Evolutionary conservation across 1,140 invertebrate species (phyloP).

Genomic region (Psilanteris sp.): DNA sequence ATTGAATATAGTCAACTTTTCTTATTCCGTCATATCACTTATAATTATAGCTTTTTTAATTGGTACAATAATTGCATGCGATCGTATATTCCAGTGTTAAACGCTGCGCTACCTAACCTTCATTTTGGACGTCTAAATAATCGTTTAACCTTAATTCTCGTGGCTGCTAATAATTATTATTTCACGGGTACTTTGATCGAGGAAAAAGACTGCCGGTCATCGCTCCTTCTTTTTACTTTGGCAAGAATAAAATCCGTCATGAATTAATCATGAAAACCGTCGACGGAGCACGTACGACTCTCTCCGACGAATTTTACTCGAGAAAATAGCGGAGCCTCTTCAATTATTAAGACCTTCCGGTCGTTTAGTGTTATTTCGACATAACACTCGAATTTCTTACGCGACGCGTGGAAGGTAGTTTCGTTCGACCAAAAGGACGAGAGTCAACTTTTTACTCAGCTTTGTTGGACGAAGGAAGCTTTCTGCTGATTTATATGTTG

Average conservation of each 20-base stretch:
- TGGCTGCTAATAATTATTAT: conserved; percentile 16
- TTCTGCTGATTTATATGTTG: conserved; percentile 8
- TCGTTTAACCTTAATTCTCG: conserved; percentile 14
- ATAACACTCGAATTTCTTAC: conserved; percentile 49
- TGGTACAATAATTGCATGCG: too few relatives aligned
- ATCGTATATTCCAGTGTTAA: too few relatives aligned
- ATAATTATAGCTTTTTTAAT: too few relatives aligned
- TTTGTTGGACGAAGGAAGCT: conserved; percentile 12
- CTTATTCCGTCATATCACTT: too few relatives aligned
- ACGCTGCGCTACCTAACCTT: too few relatives aligned
- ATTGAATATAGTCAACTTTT: too few relatives aligned
- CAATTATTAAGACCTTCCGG: conserved; percentile 59
- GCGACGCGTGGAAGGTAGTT: conserved; percentile 24
- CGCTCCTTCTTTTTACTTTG: conserved; percentile 36
- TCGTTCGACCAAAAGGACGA: conserved; percentile 1
- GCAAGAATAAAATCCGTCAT: conserved; percentile 55
- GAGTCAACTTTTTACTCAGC: conserved; percentile 2
- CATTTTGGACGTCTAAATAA: not conserved
- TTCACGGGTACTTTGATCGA: conserved; percentile 13
- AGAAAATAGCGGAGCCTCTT: conserved; percentile 43
- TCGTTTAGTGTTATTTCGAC: conserved; percentile 51
- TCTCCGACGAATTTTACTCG: conserved; percentile 46
- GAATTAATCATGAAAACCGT: conserved; percentile 65
- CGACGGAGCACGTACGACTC: conserved; percentile 44
- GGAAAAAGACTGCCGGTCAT: conserved; percentile 17